These are phyloP conservation scores for Dryobates pubescens DNA, from an alignment of 2,797 vertebrate genomes.

Conservation along the genomic window DNA sequence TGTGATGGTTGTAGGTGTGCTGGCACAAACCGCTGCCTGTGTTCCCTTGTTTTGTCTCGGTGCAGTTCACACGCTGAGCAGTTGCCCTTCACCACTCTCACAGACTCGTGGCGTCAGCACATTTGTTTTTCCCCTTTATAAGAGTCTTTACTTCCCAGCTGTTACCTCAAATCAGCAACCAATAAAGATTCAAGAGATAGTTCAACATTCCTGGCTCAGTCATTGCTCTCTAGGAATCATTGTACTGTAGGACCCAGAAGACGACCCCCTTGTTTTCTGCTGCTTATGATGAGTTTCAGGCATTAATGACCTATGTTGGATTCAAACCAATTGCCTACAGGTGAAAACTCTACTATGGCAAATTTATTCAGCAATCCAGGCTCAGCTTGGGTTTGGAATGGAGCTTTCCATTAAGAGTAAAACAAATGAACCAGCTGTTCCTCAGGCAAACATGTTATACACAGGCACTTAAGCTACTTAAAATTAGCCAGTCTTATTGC, in stretches of 20 bases:
- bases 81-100: neutral
- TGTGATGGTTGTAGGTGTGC: neutral
- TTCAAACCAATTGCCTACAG: neutral
- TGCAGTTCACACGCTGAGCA: neutral
- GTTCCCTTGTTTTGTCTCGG: neutral
- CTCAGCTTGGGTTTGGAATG: conserved; percentile 14
- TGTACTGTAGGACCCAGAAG: neutral
- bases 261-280: neutral
- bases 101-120: neutral
- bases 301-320: neutral
- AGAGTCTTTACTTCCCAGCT: neutral
- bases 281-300: neutral
- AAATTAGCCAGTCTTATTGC: conserved; percentile 37
- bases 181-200: neutral
- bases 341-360: neutral
- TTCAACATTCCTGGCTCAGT: conserved; percentile 12
- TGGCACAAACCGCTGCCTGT: neutral
- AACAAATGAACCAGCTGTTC: conserved; percentile 57
- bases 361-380: neutral
- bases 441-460: conserved; percentile 6
- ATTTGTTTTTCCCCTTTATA: neutral
- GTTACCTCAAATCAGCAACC: neutral
- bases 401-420: conserved; percentile 21
- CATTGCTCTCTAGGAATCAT: neutral
- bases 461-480: neutral